These are phyloP conservation scores for Xiphorhynchus erythropygius DNA, from an alignment of 2,797 vertebrate genomes.

Conservation along the genomic window DNA sequence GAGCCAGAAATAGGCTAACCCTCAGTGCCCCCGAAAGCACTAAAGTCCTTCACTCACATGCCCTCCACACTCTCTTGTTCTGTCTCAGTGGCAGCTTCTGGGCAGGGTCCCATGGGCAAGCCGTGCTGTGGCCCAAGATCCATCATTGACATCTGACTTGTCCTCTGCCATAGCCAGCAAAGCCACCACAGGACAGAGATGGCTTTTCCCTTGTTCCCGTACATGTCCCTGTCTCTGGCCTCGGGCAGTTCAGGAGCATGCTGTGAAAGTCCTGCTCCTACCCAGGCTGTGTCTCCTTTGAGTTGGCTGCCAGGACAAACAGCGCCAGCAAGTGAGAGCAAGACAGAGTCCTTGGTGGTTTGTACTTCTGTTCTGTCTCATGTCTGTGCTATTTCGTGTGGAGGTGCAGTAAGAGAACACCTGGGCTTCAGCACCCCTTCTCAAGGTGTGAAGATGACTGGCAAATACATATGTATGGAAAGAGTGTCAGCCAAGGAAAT, in stretches of 20 bases:
- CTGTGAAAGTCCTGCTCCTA: background rate
- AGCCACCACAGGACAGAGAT: background rate
- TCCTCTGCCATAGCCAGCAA: background rate
- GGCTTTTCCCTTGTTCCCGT: background rate
- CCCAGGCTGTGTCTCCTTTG: background rate
- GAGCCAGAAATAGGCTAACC: slow-evolving; percentile 44
- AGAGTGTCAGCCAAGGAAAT: background rate
- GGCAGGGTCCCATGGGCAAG: background rate
- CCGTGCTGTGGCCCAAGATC: background rate
- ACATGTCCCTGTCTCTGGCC: background rate
- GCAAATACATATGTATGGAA: background rate
- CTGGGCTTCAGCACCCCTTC: background rate
- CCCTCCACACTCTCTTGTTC: background rate
- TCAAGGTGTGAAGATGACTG: background rate
- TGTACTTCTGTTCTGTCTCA: background rate
- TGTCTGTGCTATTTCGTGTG: background rate
- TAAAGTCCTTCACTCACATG: slow-evolving; percentile 6
- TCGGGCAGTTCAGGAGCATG: background rate
- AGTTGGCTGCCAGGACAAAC: background rate
- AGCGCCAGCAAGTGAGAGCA: accelerated
- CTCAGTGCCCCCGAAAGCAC: background rate
- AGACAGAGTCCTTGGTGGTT: background rate
- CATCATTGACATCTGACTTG: accelerated
- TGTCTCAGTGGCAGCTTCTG: background rate
- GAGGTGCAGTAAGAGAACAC: background rate